Evolutionary conservation across 2,113 vertebrate species (phyloP), one percentile per base, ranked within the genome.

Genomic region (Strix uralensis): DNA sequence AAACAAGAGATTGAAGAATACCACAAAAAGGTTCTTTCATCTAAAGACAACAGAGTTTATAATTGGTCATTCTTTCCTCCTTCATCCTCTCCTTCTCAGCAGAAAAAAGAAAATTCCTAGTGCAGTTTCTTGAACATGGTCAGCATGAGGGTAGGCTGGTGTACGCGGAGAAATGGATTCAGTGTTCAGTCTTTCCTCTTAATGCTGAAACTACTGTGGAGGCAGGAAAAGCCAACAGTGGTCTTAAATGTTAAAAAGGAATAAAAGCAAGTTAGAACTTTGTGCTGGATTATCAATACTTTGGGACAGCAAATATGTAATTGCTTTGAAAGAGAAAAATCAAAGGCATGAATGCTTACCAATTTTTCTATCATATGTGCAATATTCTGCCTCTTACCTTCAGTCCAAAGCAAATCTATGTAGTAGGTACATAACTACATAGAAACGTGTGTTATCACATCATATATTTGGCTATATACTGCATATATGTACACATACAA

Each of bases 11-110:
- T 88, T 91, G 97, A 95, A 97, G 95, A 97, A 96, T 93, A 93
- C 95, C 93, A 97, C 98, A 98, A 90, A 98, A 97, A 98, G 97
- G 97, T 97, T 97, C 98, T 98, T 98, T 98, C 98, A 98, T 98
- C 95, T 98, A 97, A 84, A 97, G 96, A 97, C 97, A 97, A 88
- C 97, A 89, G 81, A 85, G 95, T 78, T 94, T 96, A 96, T 98
- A 98, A 98, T 98, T 98, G 98, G 97, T 98, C 97, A 96, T 97
- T 98, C 98, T 98, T 97, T 91, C 89, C 82, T 92, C 90, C 96
- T 92, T 93, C 81, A 91, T 96, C 95, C 95, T 96, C 89, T 97
- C 94, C 95, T 95, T 90, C 97, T 97, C 97, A 97, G 97, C 97
- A 97, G 97, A 97, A 98, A 97, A 96, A 97, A 97, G 87, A 94